Base-by-base conservation (phyloP, 2,113 vertebrate species). In the Dasyornis broadbenti region DNA sequence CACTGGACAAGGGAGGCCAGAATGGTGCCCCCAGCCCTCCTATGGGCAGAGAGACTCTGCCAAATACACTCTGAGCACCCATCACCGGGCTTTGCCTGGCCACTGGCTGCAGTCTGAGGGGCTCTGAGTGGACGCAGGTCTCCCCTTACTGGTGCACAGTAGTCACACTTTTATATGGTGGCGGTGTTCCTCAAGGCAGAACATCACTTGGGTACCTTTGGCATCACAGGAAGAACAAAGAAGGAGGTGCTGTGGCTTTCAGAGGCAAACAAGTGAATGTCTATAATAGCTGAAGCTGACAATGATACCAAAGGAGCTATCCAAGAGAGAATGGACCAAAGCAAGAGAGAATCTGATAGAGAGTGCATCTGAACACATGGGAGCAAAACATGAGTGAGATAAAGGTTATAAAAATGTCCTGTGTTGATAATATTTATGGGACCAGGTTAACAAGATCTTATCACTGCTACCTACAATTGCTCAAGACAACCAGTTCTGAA, bases 281-380 rank as follows among this genome's bases (percentile, higher is more conserved):
- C 33, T 22, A 17, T 14, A 18, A 13, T 7, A 85, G 20, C 53
- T 42, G 39, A 68, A 53, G 17, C 3, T 86, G 24, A 21, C 15
- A 61, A 7, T 22, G 9, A 13, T 7, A 19, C 9, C 28, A 69
- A 20, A 57, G 23, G 15, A 47, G 6, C 17, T 40, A 27, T 35
- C 18, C 7, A 31, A 35, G 23, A 11, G 10, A 35, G 88, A 57
- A 78, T 15, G 8, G 10, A 65, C 6, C 11, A 11, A n/a, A n/a
- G 17, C 4, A n/a, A 50, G 16, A 23, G 2, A 21, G 11, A 53
- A 2, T 19, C 45, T 39, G 33, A 18, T 31, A 57, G 15, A 52
- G 23, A 60, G 11, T 40, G 7, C 52, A 24, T 16, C 11, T 44
- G n/a, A 81, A 22, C 16, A 65, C 7, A 23, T 0, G 0, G 13